Conservation (phyloP, 2,113 vertebrate species). For the Tragelaphus buxtoni region DNA sequence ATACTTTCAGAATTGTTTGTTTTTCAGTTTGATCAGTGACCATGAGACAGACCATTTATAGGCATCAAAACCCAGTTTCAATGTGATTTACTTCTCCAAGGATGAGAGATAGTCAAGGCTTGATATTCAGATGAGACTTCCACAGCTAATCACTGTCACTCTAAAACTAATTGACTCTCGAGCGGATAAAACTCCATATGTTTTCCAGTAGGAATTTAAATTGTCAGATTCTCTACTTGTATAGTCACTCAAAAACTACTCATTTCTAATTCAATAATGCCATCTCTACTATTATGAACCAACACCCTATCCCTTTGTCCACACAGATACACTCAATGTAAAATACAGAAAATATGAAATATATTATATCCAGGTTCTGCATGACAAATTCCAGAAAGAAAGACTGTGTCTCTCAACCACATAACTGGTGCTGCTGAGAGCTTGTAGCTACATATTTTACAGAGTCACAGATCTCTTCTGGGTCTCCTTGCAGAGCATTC, state of each 20-base stretch:
- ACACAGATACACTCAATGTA: neutral
- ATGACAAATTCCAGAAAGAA: neutral
- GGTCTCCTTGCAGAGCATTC: neutral
- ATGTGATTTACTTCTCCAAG: neutral
- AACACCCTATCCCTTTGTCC: neutral
- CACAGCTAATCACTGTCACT: constrained; percentile 42
- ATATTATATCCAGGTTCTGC: neutral
- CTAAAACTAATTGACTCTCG: constrained; percentile 41
- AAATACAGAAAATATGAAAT: neutral
- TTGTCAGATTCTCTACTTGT: neutral
- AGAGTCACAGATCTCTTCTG: neutral
- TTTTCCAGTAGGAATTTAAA: constrained; percentile 43
- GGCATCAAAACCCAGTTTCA: neutral
- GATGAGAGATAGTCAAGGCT: neutral
- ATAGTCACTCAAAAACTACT: neutral
- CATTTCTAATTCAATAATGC: neutral
- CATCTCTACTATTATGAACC: neutral
- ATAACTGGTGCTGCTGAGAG: neutral
- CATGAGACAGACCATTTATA: neutral
- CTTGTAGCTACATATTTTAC: neutral
- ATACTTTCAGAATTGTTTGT: neutral
- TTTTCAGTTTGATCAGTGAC: neutral
- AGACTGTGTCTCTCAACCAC: neutral
- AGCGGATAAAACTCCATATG: constrained; percentile 12
- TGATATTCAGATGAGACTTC: neutral